Evolutionary conservation across 2,113 vertebrate species (phyloP), one percentile per base, ranked within the genome.

Genomic region (Brachionichthys hirsutus): DNA sequence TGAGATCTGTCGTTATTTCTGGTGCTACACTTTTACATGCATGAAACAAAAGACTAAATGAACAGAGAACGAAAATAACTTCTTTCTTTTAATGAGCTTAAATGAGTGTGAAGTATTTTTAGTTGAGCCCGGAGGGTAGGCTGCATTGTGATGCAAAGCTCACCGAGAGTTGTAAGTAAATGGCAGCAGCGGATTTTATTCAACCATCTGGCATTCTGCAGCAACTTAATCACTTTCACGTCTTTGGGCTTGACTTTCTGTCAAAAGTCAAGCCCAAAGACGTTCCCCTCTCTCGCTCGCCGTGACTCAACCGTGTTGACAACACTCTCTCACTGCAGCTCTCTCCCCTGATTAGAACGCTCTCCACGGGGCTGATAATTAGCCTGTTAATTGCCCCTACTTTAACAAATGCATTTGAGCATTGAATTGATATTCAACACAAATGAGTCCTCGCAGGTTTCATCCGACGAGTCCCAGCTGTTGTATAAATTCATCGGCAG

Each of bases 371-470:
- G 63, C 73, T 69, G 72, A 77, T 90, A 87, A 89, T 90, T 90
- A 85, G 81, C 66, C 79, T 53, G 79, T 78, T 90, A 88, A 90
- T 90, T 87, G 86, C 77, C 70, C 74, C 73, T 75, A 78, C 81
- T 82, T 75, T 82, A 74, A 67, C 65, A 79, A 81, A 84, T 73
- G 77, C 82, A 87, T 87, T 82, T 87, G 79, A 88, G 85, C 83
- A 78, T 81, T 80, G 75, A 80, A 84, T 77, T 85, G 86, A 85
- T 84, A 89, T 88, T 84, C 81, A 66, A 82, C 85, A 73, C 72
- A 88, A 89, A 89, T 84, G 84, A 89, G 80, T 82, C 78, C 80
- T 81, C 12, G 80, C 78, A 82, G 75, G 85, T 81, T 87, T 81
- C 47, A 67, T 62, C 85, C 82, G 62, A 63, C 54, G 67, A 72